These are phyloP conservation scores for Herminia tarsipennalis DNA, from an alignment of 2,888 invertebrate genomes.

Conservation along the genomic window DNA sequence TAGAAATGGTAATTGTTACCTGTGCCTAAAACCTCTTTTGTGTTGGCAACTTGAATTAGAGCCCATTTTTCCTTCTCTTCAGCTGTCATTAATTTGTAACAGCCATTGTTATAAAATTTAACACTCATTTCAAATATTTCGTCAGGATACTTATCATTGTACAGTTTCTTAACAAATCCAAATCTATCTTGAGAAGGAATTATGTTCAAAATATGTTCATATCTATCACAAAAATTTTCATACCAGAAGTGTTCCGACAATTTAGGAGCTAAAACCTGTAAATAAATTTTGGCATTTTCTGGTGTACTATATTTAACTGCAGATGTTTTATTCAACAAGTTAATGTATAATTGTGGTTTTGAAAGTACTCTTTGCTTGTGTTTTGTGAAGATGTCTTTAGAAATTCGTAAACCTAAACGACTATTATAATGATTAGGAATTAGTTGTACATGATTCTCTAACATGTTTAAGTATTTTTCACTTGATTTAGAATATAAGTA, in stretches of 20 bases:
- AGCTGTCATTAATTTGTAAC: constrained; percentile 52
- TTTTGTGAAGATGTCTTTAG: constrained; percentile 53
- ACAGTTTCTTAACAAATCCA: constrained; percentile 53
- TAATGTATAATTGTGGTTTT: constrained; percentile 51
- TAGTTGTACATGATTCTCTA: constrained; percentile 47
- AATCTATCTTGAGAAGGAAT: constrained; percentile 52
- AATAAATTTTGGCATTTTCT: constrained; percentile 55
- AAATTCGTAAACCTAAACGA: constrained; percentile 50
- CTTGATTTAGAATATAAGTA: constrained; percentile 45
- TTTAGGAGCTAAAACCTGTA: constrained; percentile 47
- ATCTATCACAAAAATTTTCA: constrained; percentile 40
- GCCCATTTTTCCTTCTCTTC: constrained; percentile 61
- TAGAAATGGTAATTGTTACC: constrained; percentile 60
- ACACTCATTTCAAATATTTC: constrained; percentile 53
- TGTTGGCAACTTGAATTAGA: constrained; percentile 51
- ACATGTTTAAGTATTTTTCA: constrained; percentile 54
- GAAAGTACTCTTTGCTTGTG: constrained; percentile 56
- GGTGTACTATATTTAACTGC: constrained; percentile 44
- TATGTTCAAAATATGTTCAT: constrained; percentile 51
- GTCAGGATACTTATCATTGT: constrained; percentile 49
- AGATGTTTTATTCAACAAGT: constrained; percentile 43
- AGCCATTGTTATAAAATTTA: constrained; percentile 47
- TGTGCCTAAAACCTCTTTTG: constrained; percentile 49
- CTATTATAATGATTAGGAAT: neutral
- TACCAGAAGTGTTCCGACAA: constrained; percentile 49